These are phyloP conservation scores for Mamestra brassicae DNA, from an alignment of 2,888 invertebrate species.

Conservation along the genomic window DNA sequence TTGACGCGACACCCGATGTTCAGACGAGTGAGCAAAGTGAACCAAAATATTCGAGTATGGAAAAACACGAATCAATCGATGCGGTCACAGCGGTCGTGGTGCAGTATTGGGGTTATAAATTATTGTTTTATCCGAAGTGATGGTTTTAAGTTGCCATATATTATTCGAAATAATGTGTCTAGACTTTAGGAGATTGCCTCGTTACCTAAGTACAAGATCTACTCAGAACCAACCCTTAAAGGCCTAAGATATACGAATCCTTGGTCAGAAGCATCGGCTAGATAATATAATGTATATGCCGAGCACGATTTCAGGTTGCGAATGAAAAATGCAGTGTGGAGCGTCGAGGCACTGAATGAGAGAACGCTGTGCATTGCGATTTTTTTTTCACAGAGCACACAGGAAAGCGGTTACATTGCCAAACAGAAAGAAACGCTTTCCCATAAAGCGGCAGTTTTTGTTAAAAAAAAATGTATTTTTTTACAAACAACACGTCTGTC, in stretches of 20 bases:
- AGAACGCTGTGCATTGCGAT: conserved; percentile 76
- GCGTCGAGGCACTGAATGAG: conserved; percentile 81
- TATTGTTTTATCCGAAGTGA: conserved; percentile 17
- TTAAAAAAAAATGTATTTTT: conserved; percentile 46
- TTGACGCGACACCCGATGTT: conserved; percentile 74
- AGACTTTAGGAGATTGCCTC: not conserved
- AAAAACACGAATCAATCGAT: conserved; percentile 57
- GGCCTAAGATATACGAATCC: conserved; percentile 38
- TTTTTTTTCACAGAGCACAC: conserved; percentile 75
- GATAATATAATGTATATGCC: conserved; percentile 73
- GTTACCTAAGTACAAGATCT: conserved; percentile 10
- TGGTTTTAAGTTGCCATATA: conserved; percentile 7
- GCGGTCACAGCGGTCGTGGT: conserved; percentile 35
- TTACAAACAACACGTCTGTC: conserved; percentile 40
- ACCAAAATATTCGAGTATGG: conserved; percentile 64
- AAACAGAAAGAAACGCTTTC: conserved; percentile 78
- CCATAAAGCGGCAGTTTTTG: conserved; percentile 71
- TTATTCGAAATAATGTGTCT: not conserved
- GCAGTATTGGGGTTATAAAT: conserved; percentile 28
- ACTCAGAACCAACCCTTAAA: conserved; percentile 21
- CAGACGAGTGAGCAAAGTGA: conserved; percentile 69
- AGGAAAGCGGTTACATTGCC: conserved; percentile 80
- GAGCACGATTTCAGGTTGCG: conserved; percentile 74
- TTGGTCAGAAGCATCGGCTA: conserved; percentile 53
- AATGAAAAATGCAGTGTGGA: conserved; percentile 87